Base-by-base conservation (phyloP, 2,797 vertebrate species). In the Galago senegalensis region DNA sequence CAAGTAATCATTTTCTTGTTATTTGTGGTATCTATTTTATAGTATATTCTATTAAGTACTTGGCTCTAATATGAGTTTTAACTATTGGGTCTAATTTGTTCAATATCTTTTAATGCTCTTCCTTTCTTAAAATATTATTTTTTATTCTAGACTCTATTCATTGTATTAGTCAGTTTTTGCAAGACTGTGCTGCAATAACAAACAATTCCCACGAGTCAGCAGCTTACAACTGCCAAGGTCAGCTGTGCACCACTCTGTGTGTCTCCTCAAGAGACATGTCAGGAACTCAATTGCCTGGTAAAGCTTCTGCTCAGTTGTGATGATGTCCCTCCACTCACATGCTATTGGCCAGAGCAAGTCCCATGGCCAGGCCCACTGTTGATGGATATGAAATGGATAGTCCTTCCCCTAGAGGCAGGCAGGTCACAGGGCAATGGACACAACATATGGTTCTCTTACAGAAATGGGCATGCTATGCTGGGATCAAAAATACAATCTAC, bases 41-140 rank as follows among this genome's bases (percentile, higher is more conserved):
- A 61, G 9, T 29, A n/a, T 76, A 17, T 63, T 70, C 69, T 63
- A 40, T 58, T 72, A 96, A 84, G 53, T n/a, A 91, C 58, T 43
- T 84, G 79, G 46, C 37, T 92, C 79, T 49, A 40, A 84, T 65
- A 27, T 34, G 37, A 91, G 60, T 67, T 84, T 90, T 87, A 83
- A 60, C 65, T 53, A 4, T 67, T 60, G 40, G 21, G 58, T 53
- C 56, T 53, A 58, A 79, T 25, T 46, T 5, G 0, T 79, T 84
- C n/a, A 34, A 46, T 23, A 84, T 77, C 29, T 88, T 84, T 60
- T 73, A 67, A 29, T 27, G 72, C 18, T 63, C 75, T 37, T 87
- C 46, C 77, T 79, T 67, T 37, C 63, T 88, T 80, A 87, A 60
- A 84, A 73, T 84, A 79, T 18, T 69, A 12, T 10, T 67, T 80